Conservation (phyloP, 2,797 vertebrate species). For the Psittacula echo region DNA sequence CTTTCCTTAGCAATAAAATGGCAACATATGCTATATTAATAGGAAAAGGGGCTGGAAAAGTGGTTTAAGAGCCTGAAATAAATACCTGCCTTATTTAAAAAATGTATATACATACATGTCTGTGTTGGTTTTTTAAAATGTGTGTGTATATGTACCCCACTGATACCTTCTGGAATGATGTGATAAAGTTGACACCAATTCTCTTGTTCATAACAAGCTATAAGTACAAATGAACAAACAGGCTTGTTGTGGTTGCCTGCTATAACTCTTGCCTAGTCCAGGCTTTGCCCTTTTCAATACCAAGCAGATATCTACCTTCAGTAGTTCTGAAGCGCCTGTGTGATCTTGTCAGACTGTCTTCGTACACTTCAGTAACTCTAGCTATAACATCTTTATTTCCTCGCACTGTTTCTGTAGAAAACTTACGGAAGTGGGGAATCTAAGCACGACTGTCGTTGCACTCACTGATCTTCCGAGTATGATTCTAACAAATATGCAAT, state of each 20-base stretch:
- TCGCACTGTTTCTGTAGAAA: not conserved
- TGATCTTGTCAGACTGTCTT: not conserved
- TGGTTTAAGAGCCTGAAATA: not conserved
- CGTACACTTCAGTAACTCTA: not conserved
- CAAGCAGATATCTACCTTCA: not conserved
- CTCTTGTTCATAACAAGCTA: not conserved
- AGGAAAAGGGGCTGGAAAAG: not conserved
- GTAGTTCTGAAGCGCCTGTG: not conserved
- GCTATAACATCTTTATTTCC: not conserved
- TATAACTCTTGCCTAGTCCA: not conserved
- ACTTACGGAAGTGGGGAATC: not conserved
- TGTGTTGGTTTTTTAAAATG: not conserved
- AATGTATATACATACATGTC: not conserved
- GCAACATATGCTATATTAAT: not conserved
- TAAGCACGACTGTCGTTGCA: constrained; percentile 32
- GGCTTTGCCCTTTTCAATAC: not conserved
- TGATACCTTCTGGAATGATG: not conserved
- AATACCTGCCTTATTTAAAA: constrained; percentile 55
- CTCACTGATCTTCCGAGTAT: not conserved
- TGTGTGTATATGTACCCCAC: not conserved
- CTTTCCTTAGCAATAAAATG: constrained; percentile 57
- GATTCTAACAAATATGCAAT: constrained; percentile 41
- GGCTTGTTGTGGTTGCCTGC: not conserved
- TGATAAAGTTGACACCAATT: not conserved
- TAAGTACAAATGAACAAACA: not conserved